Evolutionary conservation across 2,888 invertebrate genomes (phyloP), one percentile per base, ranked within the genome.

Genomic region (Dolomedes plantarius): DNA sequence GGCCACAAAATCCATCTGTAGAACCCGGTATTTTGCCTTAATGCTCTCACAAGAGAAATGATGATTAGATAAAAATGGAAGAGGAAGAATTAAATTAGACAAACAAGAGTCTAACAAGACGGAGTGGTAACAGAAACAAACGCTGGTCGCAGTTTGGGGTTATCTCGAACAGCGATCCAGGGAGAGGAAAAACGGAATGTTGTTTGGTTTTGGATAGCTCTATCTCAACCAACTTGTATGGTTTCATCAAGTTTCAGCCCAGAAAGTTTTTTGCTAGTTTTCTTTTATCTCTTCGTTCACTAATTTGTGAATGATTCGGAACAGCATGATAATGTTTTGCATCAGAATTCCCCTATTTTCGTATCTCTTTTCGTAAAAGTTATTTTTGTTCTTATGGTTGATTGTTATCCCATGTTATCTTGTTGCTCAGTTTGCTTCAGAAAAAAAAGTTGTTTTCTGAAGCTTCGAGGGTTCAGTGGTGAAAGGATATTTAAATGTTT

Each of bases 21-120:
- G 46, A 46, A 56, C 16, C 23, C 56, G 16, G 23, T 23, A 23
- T 56, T 46, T 56, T 56, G 3, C 11, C 5, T 2, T 19, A 11
- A 23, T 56, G 23, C 5, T 19, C 23, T 23, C 23, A 3, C 23
- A 56, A 46, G 56, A 56, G 56, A 56, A 56, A 56, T 56, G 56
- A 56, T 56, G 56, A 56, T 56, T 56, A 56, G 56, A 56, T 56
- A 56, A 56, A 56, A n/a, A 56, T 56, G 23, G 13, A 56, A 56
- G 23, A 11, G 56, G 23, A 23, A 23, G 23, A 56, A 56, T 56
- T 56, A 56, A 56, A 56, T 56, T 56, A 56, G 19, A 56, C 56
- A 23, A 56, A 56, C 3, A 56, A 23, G 56, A 56, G 11, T 23
- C 11, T 56, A 56, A 56, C 23, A 56, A 56, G 56, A 56, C 7